Conservation (phyloP, 2,888 invertebrate species). For the Lucinisca nassula region DNA sequence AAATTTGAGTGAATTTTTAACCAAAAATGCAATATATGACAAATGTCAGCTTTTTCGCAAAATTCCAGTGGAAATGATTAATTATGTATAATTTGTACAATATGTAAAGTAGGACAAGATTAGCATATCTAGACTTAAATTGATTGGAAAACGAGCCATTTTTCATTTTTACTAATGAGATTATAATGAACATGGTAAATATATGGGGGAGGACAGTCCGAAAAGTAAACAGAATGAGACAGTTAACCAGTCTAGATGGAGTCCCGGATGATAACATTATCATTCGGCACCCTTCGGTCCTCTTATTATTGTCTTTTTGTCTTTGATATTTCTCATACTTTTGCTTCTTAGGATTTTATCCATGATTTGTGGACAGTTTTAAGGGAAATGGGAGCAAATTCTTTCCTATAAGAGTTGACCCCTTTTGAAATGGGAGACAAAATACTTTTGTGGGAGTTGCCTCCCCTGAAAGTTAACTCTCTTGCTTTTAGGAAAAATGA, state of each 20-base stretch:
- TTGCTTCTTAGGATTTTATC: too few relatives aligned
- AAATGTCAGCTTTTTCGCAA: neutral
- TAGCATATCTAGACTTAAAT: neutral
- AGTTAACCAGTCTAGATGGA: neutral
- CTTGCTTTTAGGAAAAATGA: too few relatives aligned
- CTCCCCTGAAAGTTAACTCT: too few relatives aligned
- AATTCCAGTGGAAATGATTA: neutral
- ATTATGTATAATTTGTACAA: neutral
- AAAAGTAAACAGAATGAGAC: neutral
- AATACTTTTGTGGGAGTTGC: too few relatives aligned
- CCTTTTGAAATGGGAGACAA: too few relatives aligned
- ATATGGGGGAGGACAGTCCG: neutral
- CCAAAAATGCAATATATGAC: neutral
- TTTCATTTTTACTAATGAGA: neutral
- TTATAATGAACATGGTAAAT: constrained; percentile 1
- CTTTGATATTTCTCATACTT: too few relatives aligned
- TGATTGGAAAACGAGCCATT: neutral
- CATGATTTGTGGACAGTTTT: too few relatives aligned
- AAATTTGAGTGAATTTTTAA: neutral
- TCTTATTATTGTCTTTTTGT: too few relatives aligned
- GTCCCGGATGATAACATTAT: neutral
- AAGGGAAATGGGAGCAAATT: too few relatives aligned
- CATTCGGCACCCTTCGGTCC: neutral
- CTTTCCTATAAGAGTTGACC: too few relatives aligned
- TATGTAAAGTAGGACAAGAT: neutral